phyloP scores from a whole-genome alignment of 2,797 vertebrate species.

The Coregonus ussuriensis region DNA sequence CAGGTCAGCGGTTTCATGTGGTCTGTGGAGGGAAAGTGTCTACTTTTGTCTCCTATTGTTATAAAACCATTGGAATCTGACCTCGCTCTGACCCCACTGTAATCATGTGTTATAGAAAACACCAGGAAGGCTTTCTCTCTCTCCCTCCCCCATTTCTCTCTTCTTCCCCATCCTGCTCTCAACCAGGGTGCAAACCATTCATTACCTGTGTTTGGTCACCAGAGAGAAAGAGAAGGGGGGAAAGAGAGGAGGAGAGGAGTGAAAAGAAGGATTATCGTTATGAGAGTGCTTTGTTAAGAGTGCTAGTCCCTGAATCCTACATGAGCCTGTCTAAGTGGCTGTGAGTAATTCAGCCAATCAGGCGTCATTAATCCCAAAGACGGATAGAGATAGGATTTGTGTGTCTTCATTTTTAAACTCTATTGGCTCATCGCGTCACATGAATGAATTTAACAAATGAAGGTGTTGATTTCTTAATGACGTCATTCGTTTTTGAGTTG shows the following conservation, averaged over 20 bases:
- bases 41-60: constrained; percentile 40
- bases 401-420: constrained; percentile 41
- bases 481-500: constrained; percentile 16
- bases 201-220: constrained; percentile 44
- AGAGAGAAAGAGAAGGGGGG: constrained; percentile 44
- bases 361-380: constrained; percentile 65
- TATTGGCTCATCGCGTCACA: constrained; percentile 49
- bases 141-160: constrained; percentile 17
- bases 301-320: constrained; percentile 70
- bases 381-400: constrained; percentile 60
- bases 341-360: constrained; percentile 69
- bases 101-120: constrained; percentile 34
- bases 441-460: constrained; percentile 40
- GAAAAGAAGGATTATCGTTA: constrained; percentile 70
- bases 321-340: constrained; percentile 64
- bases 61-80: constrained; percentile 45
- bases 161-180: constrained; percentile 6
- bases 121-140: constrained; percentile 29
- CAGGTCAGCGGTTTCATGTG: constrained; percentile 7
- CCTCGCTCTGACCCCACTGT: constrained; percentile 41
- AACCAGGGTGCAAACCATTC: constrained; percentile 3
- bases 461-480: constrained; percentile 14
- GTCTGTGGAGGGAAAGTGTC: constrained; percentile 4
- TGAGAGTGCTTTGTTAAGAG: constrained; percentile 23
- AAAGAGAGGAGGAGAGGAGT: constrained; percentile 49